Base-by-base conservation (phyloP, 2,797 vertebrate species). In the Danio choprae region DNA sequence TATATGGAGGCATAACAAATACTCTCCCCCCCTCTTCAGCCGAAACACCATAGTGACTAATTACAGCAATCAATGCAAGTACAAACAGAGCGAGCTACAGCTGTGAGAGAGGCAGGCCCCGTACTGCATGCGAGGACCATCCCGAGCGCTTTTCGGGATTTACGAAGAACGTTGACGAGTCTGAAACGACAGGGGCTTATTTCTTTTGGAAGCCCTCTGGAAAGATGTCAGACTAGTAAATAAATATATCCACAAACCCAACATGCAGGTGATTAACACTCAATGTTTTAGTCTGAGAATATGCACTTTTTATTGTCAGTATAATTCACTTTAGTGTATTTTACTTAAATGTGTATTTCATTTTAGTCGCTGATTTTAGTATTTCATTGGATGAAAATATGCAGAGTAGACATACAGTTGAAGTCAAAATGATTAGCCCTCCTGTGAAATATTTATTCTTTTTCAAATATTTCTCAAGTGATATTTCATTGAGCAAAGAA, bases 1-100 rank as follows among this genome's bases (percentile, higher is more conserved):
- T 50, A 75, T 75, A 79, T 76, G 29, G 74, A 46, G 74, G 74
- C 70, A 79, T 76, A 56, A 81, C 81, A 79, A 85, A 80, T 80
- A 77, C 77, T 77, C 74, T 75, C 53, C 15, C 68, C 68, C 29
- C 15, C 20, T 68, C 60, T 73, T 77, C 18, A 77, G 64, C 29
- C 36, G 51, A 78, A 79, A 79, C 82, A 64, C 73, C 72, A 50
- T 63, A 67, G 72, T 51, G 72, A 77, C 80, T 84, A 84, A 84
- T 84, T 84, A 84, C 65, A 71, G 50, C 48, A 75, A 82, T 82
- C 75, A 74, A 40, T 46, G 43, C 10, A 12, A 70, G 74, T 65
- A 74, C 76, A 84, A 84, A 81, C 71, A 79, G 71, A 40, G 71
- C 41, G 8, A 16, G 43, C 56, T 62, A 55, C 64, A 68, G 69